Evolutionary conservation across 2,888 invertebrate genomes (phyloP).

Genomic region (Agriopis aurantiaria): DNA sequence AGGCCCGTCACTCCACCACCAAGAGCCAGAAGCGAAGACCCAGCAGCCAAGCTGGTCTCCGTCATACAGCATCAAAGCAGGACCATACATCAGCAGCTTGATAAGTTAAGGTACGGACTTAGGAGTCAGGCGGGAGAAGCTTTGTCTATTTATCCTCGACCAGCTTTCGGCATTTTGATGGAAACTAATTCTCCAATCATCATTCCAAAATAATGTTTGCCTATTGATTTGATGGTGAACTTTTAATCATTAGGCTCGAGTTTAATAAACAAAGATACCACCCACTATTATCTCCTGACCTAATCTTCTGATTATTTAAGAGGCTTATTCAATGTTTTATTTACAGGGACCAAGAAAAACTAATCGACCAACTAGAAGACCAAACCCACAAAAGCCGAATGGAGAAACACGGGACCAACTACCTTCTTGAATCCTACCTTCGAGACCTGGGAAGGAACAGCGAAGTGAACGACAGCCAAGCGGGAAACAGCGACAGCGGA

Average conservation of each 20-base stretch:
- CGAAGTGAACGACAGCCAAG: conserved; percentile 84
- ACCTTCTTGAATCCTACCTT: conserved; percentile 92
- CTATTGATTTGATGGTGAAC: too few species aligned
- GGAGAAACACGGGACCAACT: conserved; percentile 92
- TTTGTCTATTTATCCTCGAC: too few species aligned
- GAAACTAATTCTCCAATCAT: too few species aligned
- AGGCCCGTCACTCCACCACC: conserved; percentile 73
- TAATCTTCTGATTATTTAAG: too few species aligned
- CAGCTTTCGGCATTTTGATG: too few species aligned
- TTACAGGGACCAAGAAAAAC: conserved; percentile 90
- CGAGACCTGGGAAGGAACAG: conserved; percentile 76
- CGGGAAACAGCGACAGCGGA: conserved; percentile 90
- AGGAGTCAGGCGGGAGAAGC: too few species aligned
- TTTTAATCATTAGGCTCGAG: too few species aligned
- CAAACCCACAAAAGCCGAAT: conserved; percentile 91
- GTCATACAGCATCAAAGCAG: conserved; percentile 81
- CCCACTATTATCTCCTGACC: too few species aligned
- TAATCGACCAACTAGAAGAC: conserved; percentile 92
- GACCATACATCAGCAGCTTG: conserved; percentile 81
- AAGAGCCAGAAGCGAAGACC: conserved; percentile 69
- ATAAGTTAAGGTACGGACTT: conserved; percentile 72
- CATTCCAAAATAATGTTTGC: too few species aligned
- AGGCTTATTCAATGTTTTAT: background rate
- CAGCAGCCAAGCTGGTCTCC: conserved; percentile 76
- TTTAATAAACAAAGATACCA: too few species aligned